Evolutionary conservation across 2,113 vertebrate species (phyloP), one percentile per base, ranked within the genome.

Genomic region (Accipiter cooperii): DNA sequence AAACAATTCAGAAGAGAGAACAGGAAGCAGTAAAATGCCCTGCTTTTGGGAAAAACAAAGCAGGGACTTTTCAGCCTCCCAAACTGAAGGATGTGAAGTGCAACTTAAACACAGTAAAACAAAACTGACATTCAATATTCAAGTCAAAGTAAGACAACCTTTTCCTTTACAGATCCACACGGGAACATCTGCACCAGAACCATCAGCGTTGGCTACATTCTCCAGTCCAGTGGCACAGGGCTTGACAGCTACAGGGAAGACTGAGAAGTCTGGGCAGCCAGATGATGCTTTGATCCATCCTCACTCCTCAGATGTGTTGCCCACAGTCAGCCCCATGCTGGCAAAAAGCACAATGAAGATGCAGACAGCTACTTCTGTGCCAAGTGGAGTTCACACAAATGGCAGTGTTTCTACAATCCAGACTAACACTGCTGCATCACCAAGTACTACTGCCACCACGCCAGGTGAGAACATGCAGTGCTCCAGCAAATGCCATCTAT

Each of bases 381-480:
- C 97, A 24, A 95, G 85, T 15, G 88, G 89, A 33, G 65, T 73
- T 29, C 95, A 97, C 65, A 68, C 82, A 12, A 98, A 94, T 7
- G 57, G 63, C 64, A 96, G 81, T 1, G 80, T 84, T n/a, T 55
- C 96, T 4, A 71, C 77, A 15, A 10, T 52, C 42, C 97, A 84
- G 60, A 12, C 66, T 33, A 60, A 1, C 49, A 16, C 94, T 46
- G 73, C 95, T 55, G 70, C 33, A 13, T 93, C 96, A 28, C 97
- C 93, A 16, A 97, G 96, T 77, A 97, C 98, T 33, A 71, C 96
- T 73, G 81, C 95, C 69, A 80, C 98, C 70, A 61, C 66, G 0
- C 97, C 98, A 98, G 98, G 98, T 98, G 95, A 98, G 96, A 29
- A 52, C 52, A 6, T 2, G 3, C 17, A 52, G 46, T 5, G 13